phyloP scores from a whole-genome alignment of 1,140 invertebrate genomes.

The Oreohelix idahoensis region DNA sequence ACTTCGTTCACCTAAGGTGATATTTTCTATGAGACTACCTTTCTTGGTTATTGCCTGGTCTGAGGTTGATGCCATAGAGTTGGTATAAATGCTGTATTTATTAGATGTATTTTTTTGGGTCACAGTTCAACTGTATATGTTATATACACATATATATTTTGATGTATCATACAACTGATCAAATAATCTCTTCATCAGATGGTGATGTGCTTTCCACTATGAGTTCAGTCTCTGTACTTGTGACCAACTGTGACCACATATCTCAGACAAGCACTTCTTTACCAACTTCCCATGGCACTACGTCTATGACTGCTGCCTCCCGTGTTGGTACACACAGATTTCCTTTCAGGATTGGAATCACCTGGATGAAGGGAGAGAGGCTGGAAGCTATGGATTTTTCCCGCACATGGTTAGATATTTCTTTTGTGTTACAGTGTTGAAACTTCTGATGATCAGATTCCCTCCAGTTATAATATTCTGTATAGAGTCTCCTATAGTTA shows the following conservation, averaged over 20 bases:
- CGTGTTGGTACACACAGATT: slow-evolving; percentile 41
- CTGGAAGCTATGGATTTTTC: slow-evolving; percentile 71
- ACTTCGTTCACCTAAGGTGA: too few relatives aligned
- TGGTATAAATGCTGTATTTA: too few relatives aligned
- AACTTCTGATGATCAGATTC: too few relatives aligned
- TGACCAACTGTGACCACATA: not conserved
- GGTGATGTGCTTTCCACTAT: not conserved
- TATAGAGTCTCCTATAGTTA: too few relatives aligned
- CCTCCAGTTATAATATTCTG: too few relatives aligned
- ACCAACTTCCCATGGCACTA: not conserved
- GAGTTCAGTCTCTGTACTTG: not conserved
- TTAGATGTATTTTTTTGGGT: too few relatives aligned
- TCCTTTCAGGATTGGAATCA: slow-evolving; percentile 64
- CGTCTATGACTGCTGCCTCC: not conserved
- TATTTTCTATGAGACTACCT: too few relatives aligned
- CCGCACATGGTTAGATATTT: slow-evolving; percentile 61
- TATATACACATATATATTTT: too few relatives aligned
- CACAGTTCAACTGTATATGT: too few relatives aligned
- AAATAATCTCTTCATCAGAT: not conserved
- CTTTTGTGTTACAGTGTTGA: not conserved
- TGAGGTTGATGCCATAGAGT: too few relatives aligned
- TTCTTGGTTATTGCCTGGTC: too few relatives aligned
- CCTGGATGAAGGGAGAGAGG: slow-evolving; percentile 65
- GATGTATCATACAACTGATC: too few relatives aligned
- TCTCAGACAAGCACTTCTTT: slow-evolving; percentile 1